Evolutionary conservation across 2,113 vertebrate genomes (phyloP).

Genomic region (Anoura caudifer): DNA sequence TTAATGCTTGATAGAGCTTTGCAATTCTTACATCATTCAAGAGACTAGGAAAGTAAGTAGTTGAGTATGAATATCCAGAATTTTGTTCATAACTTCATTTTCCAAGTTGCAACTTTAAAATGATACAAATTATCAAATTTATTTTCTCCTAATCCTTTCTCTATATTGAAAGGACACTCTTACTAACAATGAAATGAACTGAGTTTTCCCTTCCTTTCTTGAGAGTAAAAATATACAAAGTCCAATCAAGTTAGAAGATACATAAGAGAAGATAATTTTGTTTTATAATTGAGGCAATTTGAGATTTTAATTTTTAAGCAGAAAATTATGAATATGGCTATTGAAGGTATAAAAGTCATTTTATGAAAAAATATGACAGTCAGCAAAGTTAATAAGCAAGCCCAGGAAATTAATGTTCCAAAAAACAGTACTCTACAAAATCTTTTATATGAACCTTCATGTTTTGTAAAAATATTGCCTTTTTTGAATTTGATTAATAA

Average conservation of each 20-base stretch:
- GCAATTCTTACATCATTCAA: background rate
- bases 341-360: background rate
- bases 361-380: background rate
- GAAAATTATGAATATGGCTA: background rate
- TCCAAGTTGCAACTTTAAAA: background rate
- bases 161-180: background rate
- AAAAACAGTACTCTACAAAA: background rate
- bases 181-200: background rate
- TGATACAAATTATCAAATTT: background rate
- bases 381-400: background rate
- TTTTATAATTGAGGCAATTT: background rate
- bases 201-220: background rate
- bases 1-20: background rate
- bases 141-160: background rate
- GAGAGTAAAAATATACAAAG: background rate
- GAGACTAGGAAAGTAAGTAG: background rate
- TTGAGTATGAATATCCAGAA: background rate
- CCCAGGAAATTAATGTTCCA: background rate
- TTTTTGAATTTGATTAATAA: background rate
- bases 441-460: background rate
- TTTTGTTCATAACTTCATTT: constrained; percentile 28
- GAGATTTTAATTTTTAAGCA: background rate
- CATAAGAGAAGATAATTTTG: background rate
- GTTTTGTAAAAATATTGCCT: background rate
- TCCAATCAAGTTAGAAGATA: background rate